A percentile compares a stretch with the other conserved stretches of the same genome.
Evolutionary conservation across 2,797 vertebrate species (phyloP).

Genomic region (Cyclura pinguis): DNA sequence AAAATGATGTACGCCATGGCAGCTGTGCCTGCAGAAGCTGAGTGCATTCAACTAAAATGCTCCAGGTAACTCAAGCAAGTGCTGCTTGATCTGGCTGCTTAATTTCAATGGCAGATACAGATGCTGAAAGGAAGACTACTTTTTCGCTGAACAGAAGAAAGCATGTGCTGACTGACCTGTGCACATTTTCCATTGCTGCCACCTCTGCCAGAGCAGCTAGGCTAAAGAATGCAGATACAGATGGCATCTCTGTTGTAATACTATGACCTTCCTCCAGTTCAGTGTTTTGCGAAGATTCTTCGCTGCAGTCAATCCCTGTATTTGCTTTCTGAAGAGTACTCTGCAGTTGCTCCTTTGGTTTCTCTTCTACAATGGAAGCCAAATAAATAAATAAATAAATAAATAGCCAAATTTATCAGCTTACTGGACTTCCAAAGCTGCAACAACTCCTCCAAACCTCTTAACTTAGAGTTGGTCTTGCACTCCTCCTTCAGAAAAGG

Average conservation of each 20-base stretch:
- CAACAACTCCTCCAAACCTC: neutral
- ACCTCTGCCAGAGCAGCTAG: slow-evolving; percentile 97
- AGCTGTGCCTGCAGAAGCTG: neutral
- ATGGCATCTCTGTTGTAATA: slow-evolving; percentile 82
- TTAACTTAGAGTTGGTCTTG: neutral
- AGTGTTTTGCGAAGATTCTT: slow-evolving; percentile 81
- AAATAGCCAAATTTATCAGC: neutral
- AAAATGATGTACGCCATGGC: neutral
- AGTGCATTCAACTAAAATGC: neutral
- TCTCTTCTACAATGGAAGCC: slow-evolving; percentile 85
- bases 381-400: slow-evolving; percentile 19
- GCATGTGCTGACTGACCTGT: slow-evolving; percentile 83
- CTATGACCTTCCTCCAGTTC: slow-evolving; percentile 79
- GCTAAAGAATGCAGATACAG: slow-evolving; percentile 93
- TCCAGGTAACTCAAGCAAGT: neutral
- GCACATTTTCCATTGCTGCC: slow-evolving; percentile 98
- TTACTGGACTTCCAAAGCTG: neutral
- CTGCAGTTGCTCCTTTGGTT: slow-evolving; percentile 87
- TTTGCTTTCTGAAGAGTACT: slow-evolving; percentile 80
- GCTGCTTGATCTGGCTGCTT: slow-evolving; percentile 17
- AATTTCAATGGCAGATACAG: neutral
- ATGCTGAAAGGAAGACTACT: neutral
- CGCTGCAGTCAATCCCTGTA: slow-evolving; percentile 87
- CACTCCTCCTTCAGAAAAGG: too few relatives aligned
- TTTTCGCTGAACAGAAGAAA: neutral